Evolutionary conservation across 2,888 invertebrate species (phyloP).

Genomic region (Cryptus viduatorius): DNA sequence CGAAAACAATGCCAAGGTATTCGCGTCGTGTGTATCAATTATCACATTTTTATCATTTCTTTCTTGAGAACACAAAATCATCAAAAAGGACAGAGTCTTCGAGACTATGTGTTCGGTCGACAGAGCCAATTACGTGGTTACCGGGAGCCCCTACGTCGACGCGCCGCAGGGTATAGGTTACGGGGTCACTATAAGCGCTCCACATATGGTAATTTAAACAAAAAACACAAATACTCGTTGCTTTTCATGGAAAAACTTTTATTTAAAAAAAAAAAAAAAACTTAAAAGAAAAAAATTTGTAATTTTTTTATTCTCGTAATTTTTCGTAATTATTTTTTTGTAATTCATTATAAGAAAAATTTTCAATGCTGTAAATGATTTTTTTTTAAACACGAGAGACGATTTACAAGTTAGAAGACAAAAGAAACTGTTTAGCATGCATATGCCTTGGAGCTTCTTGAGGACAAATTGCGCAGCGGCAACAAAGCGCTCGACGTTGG

Average conservation of each 20-base stretch:
- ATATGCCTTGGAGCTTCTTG: conserved; percentile 94
- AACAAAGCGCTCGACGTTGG: conserved; percentile 95
- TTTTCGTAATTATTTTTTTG: no score
- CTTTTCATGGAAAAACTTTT: neutral
- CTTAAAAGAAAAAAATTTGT: conserved; percentile 21
- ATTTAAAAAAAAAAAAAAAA: conserved; percentile 19
- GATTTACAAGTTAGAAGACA: conserved; percentile 70
- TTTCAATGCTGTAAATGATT: neutral
- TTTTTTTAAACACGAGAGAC: neutral
- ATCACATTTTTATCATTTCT: conserved; percentile 46
- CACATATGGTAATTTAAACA: conserved; percentile 92
- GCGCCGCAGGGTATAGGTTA: conserved; percentile 97
- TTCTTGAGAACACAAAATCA: conserved; percentile 91
- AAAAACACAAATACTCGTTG: neutral
- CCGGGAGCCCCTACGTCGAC: conserved; percentile 93
- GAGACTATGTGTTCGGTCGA: conserved; percentile 94
- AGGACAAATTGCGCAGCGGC: conserved; percentile 91
- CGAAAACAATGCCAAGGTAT: neutral
- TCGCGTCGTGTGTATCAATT: neutral
- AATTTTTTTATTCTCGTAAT: no score
- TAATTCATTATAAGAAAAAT: no score
- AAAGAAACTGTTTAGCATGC: conserved; percentile 90
- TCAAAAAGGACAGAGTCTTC: conserved; percentile 91
- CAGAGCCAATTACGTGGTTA: conserved; percentile 91
- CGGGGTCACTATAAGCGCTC: conserved; percentile 97